phyloP scores from a whole-genome alignment of 2,797 vertebrate genomes.

The Falco concolor region DNA sequence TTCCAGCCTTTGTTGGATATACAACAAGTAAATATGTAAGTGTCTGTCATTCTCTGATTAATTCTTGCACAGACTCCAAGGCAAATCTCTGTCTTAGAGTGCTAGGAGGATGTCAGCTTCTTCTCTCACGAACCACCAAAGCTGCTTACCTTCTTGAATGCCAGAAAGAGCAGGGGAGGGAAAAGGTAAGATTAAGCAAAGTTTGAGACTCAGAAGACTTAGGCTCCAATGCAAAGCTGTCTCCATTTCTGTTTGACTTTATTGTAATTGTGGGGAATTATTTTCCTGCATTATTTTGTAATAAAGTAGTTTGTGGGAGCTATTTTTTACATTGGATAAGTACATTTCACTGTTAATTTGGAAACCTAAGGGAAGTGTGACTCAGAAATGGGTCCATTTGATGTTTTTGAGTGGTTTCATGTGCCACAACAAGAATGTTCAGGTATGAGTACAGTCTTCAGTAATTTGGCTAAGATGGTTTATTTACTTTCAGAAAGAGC shows the following conservation, averaged over 20 bases:
- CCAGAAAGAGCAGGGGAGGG: background rate
- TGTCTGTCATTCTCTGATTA: background rate
- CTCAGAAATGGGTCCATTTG: background rate
- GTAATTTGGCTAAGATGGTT: background rate
- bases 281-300: background rate
- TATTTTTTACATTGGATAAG: background rate
- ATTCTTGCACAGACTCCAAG: background rate
- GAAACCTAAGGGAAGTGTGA: background rate
- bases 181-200: background rate
- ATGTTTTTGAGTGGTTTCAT: background rate
- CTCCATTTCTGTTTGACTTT: background rate
- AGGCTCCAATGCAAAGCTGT: background rate
- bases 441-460: background rate
- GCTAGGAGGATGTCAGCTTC: background rate
- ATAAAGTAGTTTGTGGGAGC: background rate
- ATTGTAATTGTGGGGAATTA: background rate
- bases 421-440: background rate
- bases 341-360: background rate
- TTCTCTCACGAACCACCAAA: background rate
- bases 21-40: background rate
- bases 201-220: background rate
- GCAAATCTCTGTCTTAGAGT: background rate
- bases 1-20: background rate
- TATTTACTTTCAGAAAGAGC: background rate
- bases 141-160: background rate